phyloP scores from a whole-genome alignment of 2,797 vertebrate species.

The Melanotaenia trifasciata region DNA sequence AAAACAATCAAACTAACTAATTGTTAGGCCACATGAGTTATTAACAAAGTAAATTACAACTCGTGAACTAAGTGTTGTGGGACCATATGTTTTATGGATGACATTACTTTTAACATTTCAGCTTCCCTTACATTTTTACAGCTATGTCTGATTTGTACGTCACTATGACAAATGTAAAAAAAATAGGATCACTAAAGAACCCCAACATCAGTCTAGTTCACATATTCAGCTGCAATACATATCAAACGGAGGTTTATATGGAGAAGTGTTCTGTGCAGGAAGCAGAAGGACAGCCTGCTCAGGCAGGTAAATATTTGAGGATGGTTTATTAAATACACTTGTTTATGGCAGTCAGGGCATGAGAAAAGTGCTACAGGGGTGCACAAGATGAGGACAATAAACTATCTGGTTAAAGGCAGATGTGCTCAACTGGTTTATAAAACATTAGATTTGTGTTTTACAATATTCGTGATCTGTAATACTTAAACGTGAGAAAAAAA shows the following conservation, averaged over 20 bases:
- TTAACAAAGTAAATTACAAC: constrained; percentile 29
- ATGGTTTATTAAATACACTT: constrained; percentile 75
- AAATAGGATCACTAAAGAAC: background rate
- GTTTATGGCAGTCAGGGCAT: constrained; percentile 70
- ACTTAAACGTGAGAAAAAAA: constrained; percentile 12
- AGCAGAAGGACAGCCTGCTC: constrained; percentile 43
- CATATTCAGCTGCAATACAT: constrained; percentile 4
- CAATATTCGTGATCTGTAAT: constrained; percentile 22
- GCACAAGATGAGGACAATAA: constrained; percentile 69
- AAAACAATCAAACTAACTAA: background rate
- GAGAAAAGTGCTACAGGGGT: constrained; percentile 64
- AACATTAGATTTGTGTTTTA: constrained; percentile 52
- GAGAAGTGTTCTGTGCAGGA: constrained; percentile 32
- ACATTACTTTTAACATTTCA: constrained; percentile 19
- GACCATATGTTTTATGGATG: constrained; percentile 35
- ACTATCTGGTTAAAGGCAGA: constrained; percentile 40
- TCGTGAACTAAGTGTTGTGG: constrained; percentile 18
- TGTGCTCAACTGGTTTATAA: constrained; percentile 16
- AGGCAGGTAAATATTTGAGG: constrained; percentile 81
- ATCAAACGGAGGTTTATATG: constrained; percentile 29
- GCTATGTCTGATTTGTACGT: background rate
- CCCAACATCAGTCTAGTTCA: background rate
- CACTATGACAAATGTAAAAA: background rate
- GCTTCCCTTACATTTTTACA: constrained; percentile 5
- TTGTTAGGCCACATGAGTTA: constrained; percentile 23